A percentile compares a stretch with the other conserved stretches of the same genome.
These are phyloP conservation scores for Drosophila pruinosa DNA, from an alignment of 1,140 invertebrate species.

Conservation along the genomic window DNA sequence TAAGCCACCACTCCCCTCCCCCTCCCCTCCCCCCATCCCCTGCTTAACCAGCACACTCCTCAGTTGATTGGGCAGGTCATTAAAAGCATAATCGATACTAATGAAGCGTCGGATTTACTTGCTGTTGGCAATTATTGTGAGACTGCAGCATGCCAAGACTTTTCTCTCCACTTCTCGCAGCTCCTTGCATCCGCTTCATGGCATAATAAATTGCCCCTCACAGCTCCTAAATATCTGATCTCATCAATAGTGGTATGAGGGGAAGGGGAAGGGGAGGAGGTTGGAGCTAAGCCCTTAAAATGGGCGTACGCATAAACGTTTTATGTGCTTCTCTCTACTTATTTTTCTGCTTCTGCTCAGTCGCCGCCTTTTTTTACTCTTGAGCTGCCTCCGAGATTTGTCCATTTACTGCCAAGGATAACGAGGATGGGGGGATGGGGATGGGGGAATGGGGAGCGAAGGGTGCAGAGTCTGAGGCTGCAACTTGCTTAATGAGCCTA, in stretches of 20 bases:
- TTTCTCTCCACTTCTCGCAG: neutral
- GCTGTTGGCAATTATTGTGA: slow-evolving; percentile 71
- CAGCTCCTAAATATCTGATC: slow-evolving; percentile 60
- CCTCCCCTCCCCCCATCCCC: neutral
- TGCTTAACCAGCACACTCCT: neutral
- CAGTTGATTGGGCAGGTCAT: slow-evolving; percentile 39
- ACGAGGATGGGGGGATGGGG: neutral
- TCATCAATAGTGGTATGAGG: slow-evolving; percentile 47
- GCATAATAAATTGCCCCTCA: slow-evolving; percentile 66
- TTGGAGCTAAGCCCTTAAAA: slow-evolving; percentile 17
- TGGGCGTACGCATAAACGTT: slow-evolving; percentile 60
- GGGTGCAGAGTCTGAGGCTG: neutral
- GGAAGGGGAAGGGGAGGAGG: neutral
- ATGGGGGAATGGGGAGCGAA: neutral
- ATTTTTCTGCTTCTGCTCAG: neutral
- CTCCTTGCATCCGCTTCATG: slow-evolving; percentile 59
- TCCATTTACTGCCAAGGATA: slow-evolving; percentile 1
- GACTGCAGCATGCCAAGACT: slow-evolving; percentile 21
- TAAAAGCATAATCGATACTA: slow-evolving; percentile 78
- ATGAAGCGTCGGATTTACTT: slow-evolving; percentile 74
- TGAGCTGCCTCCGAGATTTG: slow-evolving; percentile 35
- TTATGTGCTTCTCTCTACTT: slow-evolving; percentile 42
- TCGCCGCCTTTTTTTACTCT: neutral
- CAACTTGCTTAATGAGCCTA: slow-evolving; percentile 59
- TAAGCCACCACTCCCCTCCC: slow-evolving; percentile 25